Base-by-base conservation (phyloP, 2,797 vertebrate genomes). In the Pyrocephalus nanus region DNA sequence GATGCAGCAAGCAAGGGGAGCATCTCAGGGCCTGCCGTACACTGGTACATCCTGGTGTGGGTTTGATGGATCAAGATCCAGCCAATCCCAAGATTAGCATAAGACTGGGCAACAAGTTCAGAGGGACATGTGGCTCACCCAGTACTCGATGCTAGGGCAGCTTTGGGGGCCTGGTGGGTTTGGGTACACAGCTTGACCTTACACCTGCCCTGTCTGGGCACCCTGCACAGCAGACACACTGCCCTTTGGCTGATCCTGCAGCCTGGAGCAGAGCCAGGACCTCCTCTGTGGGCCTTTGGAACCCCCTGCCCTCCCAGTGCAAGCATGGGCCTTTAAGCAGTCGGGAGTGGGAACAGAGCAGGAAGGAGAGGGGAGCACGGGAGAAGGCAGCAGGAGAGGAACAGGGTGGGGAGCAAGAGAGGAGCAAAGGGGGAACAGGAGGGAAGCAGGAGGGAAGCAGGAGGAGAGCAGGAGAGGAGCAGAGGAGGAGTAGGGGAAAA, bases 261-360 rank as follows among this genome's bases (percentile, higher is more conserved):
- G 83, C 79, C 95, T 97, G 98, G 96, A 97, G 94, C 80, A 76
- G 30, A 87, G 97, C 97, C 98, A 98, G 96, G 69, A 62, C 82
- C 78, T n/a, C 79, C 93, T 88, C 86, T n/a, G 61, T 0, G 2
- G 60, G 75, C 83, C 90, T 96, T 96, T 86, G 95, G 93, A 97
- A 96, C 54, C 20, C 2, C 2, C 61, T 92, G 88, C 93, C 70
- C 91, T 96, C 65, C 74, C 60, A 84, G 93, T 38, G 8, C 71
- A 72, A 93, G 82, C 50, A 11, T 91, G 75, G 42, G 77, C 78
- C 77, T 90, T 86, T 92, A 86, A 64, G 36, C 62, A 55, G 61
- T 22, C 3, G 0, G 15, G 1, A 0, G 12, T 34, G 18, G 22
- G 23, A 27, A 34, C 0, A 4, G n/a, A 15, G 40, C 2, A 10